Evolutionary conservation across 2,113 vertebrate species (phyloP).

Genomic region (Otus sunia): DNA sequence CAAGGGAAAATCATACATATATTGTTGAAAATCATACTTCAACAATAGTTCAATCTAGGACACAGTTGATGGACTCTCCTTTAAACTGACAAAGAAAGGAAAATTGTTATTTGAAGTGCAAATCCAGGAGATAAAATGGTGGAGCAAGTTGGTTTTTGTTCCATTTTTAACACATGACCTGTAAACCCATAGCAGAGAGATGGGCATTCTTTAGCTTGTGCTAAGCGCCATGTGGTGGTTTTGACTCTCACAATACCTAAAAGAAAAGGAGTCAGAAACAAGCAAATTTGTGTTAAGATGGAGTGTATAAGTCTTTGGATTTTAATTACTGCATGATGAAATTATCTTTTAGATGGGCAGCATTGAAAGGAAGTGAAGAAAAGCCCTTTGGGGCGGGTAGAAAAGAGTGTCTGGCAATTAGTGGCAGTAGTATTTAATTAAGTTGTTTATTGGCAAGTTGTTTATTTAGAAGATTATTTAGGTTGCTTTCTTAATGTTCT

Average conservation of each 20-base stretch:
- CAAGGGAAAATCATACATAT: accelerated
- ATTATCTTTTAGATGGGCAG: background rate
- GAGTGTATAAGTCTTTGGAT: background rate
- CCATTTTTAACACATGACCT: background rate
- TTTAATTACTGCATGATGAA: background rate
- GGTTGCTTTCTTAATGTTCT: background rate
- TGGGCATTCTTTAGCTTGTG: background rate
- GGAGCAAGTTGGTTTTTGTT: background rate
- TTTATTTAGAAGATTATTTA: background rate
- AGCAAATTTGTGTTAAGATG: background rate
- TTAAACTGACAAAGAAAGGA: background rate
- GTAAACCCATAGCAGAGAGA: background rate
- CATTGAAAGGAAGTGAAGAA: background rate
- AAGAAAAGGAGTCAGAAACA: background rate
- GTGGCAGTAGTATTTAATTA: background rate
- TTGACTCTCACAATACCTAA: background rate
- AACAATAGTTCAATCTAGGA: background rate
- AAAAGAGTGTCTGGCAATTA: background rate
- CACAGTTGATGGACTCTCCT: background rate
- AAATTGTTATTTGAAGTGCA: background rate
- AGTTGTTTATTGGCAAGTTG: background rate
- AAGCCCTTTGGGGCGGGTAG: accelerated
- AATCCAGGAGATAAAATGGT: background rate
- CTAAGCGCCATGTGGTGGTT: background rate
- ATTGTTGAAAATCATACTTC: background rate